A percentile compares a stretch with the other conserved stretches of the same genome.
These are phyloP conservation scores for roundworm (Caenorhabditis elegans) DNA, from an alignment of 1,140 invertebrate genomes.

Conservation along the genomic window DNA sequence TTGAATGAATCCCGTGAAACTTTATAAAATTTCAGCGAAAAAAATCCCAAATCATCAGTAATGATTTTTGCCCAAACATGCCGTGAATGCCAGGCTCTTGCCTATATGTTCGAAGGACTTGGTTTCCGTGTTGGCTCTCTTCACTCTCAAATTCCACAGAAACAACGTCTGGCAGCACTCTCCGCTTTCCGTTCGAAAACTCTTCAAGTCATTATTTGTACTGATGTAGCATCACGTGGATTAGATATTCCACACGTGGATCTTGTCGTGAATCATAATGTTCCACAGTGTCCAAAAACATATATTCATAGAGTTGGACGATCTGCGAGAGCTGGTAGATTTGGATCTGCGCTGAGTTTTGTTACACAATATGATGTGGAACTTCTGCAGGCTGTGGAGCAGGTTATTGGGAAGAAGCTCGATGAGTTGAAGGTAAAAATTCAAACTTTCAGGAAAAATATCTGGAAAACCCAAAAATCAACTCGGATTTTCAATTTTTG, in stretches of 20 bases:
- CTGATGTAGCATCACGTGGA: slow-evolving; percentile 63
- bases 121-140: slow-evolving; percentile 63
- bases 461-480: no score
- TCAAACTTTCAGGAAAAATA: neutral
- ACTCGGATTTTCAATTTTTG: no score
- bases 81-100: slow-evolving; percentile 62
- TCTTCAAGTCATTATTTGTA: slow-evolving; percentile 57
- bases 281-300: slow-evolving; percentile 60
- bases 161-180: slow-evolving; percentile 52
- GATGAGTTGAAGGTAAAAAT: slow-evolving; percentile 63
- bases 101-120: slow-evolving; percentile 61
- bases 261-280: slow-evolving; percentile 63
- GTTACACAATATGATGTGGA: slow-evolving; percentile 88
- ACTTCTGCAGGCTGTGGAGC: slow-evolving; percentile 80
- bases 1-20: no score
- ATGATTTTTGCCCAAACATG: slow-evolving; percentile 64
- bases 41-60: slow-evolving; percentile 48
- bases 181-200: slow-evolving; percentile 54
- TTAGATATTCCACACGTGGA: slow-evolving; percentile 67
- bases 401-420: slow-evolving; percentile 80
- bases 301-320: slow-evolving; percentile 62
- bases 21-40: no score
- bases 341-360: slow-evolving; percentile 77
- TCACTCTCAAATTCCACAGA: slow-evolving; percentile 58
- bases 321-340: slow-evolving; percentile 60